A percentile compares a stretch with the other conserved stretches of the same genome.
These are phyloP conservation scores for Halichoeres trimaculatus DNA, from an alignment of 2,113 vertebrate species.

Conservation along the genomic window DNA sequence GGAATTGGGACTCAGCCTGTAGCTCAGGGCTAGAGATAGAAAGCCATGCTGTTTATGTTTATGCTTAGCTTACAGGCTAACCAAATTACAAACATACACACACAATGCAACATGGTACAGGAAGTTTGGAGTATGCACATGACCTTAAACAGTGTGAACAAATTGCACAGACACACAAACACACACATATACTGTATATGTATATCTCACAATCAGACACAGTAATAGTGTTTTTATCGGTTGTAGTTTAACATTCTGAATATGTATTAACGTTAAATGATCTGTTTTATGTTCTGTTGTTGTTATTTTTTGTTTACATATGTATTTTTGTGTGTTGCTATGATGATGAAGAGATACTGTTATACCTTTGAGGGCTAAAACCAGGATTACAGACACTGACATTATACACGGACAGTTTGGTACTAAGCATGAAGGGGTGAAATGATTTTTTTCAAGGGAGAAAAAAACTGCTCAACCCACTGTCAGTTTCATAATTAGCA, in stretches of 20 bases:
- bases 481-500: not conserved
- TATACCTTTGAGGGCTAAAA: constrained; percentile 27
- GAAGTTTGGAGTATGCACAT: constrained; percentile 21
- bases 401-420: constrained; percentile 25
- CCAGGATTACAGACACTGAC: constrained; percentile 4
- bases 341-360: constrained; percentile 47
- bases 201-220: constrained; percentile 12
- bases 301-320: constrained; percentile 75
- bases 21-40: constrained; percentile 25
- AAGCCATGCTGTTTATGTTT: constrained; percentile 41
- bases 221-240: constrained; percentile 39
- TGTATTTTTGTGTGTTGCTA: constrained; percentile 77
- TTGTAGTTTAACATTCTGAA: constrained; percentile 52
- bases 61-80: constrained; percentile 40
- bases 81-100: constrained; percentile 29
- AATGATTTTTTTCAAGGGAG: not conserved
- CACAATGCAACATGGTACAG: constrained; percentile 46
- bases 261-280: constrained; percentile 78
- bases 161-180: constrained; percentile 5
- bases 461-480: not conserved
- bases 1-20: constrained; percentile 35
- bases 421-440: constrained; percentile 26
- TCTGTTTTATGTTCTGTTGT: constrained; percentile 76
- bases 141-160: constrained; percentile 5
- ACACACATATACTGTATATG: constrained; percentile 21